Evolutionary conservation across 2,888 invertebrate genomes (phyloP).

Genomic region (Schrankia costaestrigalis): DNA sequence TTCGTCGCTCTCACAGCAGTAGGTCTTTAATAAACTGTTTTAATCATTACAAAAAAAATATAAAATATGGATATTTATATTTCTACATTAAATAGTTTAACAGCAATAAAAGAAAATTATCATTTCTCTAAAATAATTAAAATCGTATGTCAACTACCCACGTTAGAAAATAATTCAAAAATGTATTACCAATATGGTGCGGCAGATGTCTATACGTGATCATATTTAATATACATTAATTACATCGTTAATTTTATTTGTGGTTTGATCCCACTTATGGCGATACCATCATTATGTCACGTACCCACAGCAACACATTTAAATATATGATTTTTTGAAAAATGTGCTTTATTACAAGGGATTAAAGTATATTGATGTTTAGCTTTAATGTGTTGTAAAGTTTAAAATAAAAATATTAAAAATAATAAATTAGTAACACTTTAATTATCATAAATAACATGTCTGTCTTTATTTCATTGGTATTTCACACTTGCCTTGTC

Average conservation of each 20-base stretch:
- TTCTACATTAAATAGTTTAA: slow-evolving; percentile 4
- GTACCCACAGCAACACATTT: no score
- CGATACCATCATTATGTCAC: not conserved
- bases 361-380: not conserved
- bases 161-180: no score
- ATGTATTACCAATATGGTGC: slow-evolving; percentile 1
- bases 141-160: slow-evolving; percentile 1
- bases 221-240: slow-evolving; percentile 4
- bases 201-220: slow-evolving; percentile 1
- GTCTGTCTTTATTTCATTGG: no score
- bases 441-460: no score
- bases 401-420: no score
- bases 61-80: slow-evolving; percentile 1
- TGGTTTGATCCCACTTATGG: not conserved
- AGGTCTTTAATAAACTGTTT: no score
- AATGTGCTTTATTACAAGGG: no score
- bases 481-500: no score
- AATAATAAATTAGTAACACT: no score
- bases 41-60: not conserved
- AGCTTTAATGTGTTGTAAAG: no score
- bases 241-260: slow-evolving; percentile 3
- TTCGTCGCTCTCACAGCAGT: no score
- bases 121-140: slow-evolving; percentile 19
- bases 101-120: slow-evolving; percentile 20
- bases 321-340: no score